Base-by-base conservation (phyloP, 1,140 invertebrate species). In the Papilio polyxenes region DNA sequence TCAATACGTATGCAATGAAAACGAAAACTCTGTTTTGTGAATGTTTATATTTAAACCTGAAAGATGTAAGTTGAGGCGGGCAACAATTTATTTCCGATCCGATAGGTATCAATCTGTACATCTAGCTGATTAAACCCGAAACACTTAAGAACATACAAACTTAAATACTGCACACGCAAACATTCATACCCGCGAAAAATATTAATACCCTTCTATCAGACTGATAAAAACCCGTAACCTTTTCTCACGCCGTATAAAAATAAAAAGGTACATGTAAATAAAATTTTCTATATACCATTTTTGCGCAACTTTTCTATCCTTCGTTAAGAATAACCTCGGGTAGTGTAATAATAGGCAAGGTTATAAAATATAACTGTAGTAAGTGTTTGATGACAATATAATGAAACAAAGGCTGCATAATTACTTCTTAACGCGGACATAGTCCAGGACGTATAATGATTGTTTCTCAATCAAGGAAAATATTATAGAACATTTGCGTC, bases 321-420 rank as follows among this genome's bases (percentile, higher is more conserved):
- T 20, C 56, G 17, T 59, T 59, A 20, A 20, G 17, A 20, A 59
- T 59, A 20, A 59, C 17, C 6, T 59, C 17, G n/a, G 62, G 23
- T 65, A 37, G 23, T 11, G 23, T 44, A 44, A 74, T 44, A 74
- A 74, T 15, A 53, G 23, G 15, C 23, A 6, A 78, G 76, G 65
- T 44, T 80, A 65, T 62, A 31, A 31, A 1, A 48, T 23, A 79
- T 15, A 80, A 56, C 37, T 49, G 40, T n/a, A 37, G 17, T 62
- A 23, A 37, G 23, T 20, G 48, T 65, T 49, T 62, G 44, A 80
- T 62, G 37, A 65, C 59, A 44, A 69, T 80, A 49, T 23, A 69
- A 9, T 23, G 75, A 56, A 77, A 80, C 78, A 80, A 80, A 80
- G 78, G 78, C 78, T 80, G 62, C 59, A 80, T 49, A 80, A 80